Evolutionary conservation across 1,140 invertebrate species (phyloP).

Genomic region (Plutomurus gul): DNA sequence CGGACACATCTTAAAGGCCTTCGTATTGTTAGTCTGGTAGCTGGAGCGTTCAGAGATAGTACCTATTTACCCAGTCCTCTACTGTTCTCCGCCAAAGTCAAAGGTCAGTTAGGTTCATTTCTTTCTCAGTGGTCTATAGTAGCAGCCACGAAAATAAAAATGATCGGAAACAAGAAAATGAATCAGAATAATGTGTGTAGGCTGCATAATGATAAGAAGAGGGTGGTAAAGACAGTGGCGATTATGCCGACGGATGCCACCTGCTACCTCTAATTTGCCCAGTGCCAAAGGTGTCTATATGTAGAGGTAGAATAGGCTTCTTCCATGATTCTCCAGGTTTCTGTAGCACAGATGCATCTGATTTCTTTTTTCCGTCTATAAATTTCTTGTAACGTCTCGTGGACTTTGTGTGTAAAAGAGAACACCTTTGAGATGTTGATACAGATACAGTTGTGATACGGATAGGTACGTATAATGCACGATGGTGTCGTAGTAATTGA

Average conservation of each 20-base stretch:
- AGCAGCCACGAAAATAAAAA: not conserved
- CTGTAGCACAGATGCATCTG: too few species aligned
- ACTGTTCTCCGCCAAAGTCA: not conserved
- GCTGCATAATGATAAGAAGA: not conserved
- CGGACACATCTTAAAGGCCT: too few species aligned
- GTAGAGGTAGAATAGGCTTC: too few species aligned
- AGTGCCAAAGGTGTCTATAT: too few species aligned
- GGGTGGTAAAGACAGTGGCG: not conserved
- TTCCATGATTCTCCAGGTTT: too few species aligned
- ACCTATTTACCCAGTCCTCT: not conserved
- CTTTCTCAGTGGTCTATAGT: not conserved
- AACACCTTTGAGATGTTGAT: not conserved
- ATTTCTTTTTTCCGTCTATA: too few species aligned
- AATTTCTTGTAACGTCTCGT: too few species aligned
- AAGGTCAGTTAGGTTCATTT: constrained; percentile 18
- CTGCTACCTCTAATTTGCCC: constrained; percentile 15
- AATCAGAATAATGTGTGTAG: not conserved
- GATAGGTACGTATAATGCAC: too few species aligned
- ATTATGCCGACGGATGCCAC: constrained; percentile 2
- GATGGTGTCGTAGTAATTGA: too few species aligned
- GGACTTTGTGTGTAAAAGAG: not conserved
- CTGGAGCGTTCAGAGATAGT: too few species aligned
- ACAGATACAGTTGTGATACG: too few species aligned
- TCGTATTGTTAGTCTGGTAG: too few species aligned
- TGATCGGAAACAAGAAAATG: not conserved